A percentile compares a stretch with the other conserved stretches of the same genome.
phyloP scores from a whole-genome alignment of 2,888 invertebrate genomes.

The Drosophila prostipennis region DNA sequence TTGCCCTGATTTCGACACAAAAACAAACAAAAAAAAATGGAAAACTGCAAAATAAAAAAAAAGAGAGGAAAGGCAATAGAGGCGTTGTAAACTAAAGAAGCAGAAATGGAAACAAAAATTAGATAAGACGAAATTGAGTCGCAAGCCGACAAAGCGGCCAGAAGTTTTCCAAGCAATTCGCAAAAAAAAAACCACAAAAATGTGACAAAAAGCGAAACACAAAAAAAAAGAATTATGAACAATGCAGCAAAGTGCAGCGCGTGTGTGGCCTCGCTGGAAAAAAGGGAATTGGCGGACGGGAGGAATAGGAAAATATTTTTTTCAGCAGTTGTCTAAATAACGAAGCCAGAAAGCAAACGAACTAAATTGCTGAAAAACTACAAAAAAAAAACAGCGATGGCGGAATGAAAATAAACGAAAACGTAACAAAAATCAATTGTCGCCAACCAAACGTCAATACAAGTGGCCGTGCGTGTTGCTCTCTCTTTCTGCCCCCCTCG shows the following conservation, averaged over 20 bases:
- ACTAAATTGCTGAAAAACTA: conserved; percentile 75
- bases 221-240: conserved; percentile 54
- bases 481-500: conserved; percentile 19
- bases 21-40: conserved; percentile 66
- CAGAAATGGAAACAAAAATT: conserved; percentile 58
- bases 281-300: conserved; percentile 1
- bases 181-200: conserved; percentile 37
- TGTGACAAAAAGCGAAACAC: conserved; percentile 29
- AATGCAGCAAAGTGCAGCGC: conserved; percentile 67
- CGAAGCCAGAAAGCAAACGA: conserved; percentile 76
- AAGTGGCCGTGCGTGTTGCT: conserved; percentile 57
- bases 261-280: conserved; percentile 64
- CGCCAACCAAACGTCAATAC: conserved; percentile 79
- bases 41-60: conserved; percentile 17
- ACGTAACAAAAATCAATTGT: conserved; percentile 80
- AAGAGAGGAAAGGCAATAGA: conserved; percentile 13
- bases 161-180: conserved; percentile 61
- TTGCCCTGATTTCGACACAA: conserved; percentile 83
- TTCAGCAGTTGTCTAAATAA: conserved; percentile 80
- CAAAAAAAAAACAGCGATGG: conserved; percentile 38
- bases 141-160: conserved; percentile 69
- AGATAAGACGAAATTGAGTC: conserved; percentile 79
- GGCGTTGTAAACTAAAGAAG: conserved; percentile 27
- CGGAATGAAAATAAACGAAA: conserved; percentile 77
- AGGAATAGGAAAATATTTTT: conserved; percentile 51